Conservation (phyloP, 2,888 invertebrate species). For the Apodemia duryi region DNA sequence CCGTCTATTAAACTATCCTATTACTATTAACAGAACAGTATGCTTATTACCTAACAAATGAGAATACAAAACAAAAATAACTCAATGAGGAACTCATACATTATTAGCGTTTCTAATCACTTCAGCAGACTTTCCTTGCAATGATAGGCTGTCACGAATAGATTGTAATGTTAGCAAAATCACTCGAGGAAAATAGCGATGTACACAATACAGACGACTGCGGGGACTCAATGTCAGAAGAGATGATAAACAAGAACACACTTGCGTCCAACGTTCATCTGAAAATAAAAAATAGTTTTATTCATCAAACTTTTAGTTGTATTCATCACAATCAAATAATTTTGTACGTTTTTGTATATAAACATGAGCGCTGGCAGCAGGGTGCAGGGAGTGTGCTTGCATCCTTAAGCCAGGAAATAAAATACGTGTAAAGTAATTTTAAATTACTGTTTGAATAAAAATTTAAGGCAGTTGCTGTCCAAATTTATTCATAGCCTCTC, state of each 20-base stretch:
- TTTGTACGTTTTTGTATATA: too few relatives aligned
- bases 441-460: too few relatives aligned
- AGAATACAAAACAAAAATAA: neutral
- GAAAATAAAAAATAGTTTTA: conserved; percentile 17
- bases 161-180: conserved; percentile 44
- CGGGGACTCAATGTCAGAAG: conserved; percentile 46
- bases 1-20: too few relatives aligned
- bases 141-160: conserved; percentile 54
- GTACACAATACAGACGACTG: conserved; percentile 48
- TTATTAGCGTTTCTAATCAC: conserved; percentile 53
- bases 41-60: neutral
- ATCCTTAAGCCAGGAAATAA: too few relatives aligned
- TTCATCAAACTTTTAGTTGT: too few relatives aligned
- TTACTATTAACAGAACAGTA: too few relatives aligned
- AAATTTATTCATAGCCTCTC: too few relatives aligned
- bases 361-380: too few relatives aligned
- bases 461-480: too few relatives aligned
- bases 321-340: too few relatives aligned
- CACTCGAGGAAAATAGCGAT: conserved; percentile 44
- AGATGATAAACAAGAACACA: conserved; percentile 50
- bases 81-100: conserved; percentile 36
- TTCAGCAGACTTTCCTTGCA: conserved; percentile 56
- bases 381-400: too few relatives aligned
- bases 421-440: too few relatives aligned
- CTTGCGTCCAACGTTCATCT: conserved; percentile 55